Percentiles rank a stretch among this genome's conserved stretches.
These are phyloP conservation scores for Conus canariensis DNA, from an alignment of 2,888 invertebrate genomes.

Conservation along the genomic window DNA sequence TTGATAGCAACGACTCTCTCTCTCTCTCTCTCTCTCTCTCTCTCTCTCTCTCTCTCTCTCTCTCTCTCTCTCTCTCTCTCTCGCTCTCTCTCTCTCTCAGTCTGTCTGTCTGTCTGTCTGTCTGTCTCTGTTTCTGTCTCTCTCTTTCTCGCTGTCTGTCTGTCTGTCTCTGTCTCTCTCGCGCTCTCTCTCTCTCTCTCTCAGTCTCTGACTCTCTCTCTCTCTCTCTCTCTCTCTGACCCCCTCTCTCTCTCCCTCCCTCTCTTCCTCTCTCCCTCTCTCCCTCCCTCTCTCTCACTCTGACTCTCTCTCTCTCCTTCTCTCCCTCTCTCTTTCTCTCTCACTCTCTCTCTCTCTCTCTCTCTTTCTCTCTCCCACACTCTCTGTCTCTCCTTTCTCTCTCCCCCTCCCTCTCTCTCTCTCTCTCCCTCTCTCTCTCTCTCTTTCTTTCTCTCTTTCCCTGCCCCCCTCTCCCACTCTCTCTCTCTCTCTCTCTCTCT, in stretches of 20 bases:
- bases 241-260: neutral
- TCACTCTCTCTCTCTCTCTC: too few relatives aligned
- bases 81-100: neutral
- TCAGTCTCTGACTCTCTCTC: neutral
- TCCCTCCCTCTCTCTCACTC: neutral
- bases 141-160: neutral
- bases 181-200: neutral
- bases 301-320: neutral
- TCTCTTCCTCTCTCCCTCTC: neutral
- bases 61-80: slow-evolving; percentile 13
- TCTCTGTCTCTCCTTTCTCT: too few relatives aligned
- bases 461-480: neutral
- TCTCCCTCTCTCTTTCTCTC: neutral
- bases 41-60: neutral
- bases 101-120: neutral
- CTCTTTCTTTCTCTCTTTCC: neutral
- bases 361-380: too few relatives aligned
- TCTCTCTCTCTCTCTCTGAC: neutral
- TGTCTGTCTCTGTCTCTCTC: neutral
- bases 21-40: neutral
- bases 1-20: neutral
- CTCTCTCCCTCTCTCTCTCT: neutral
- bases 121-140: too few relatives aligned
- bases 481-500: neutral
- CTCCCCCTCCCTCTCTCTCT: too few relatives aligned